Conservation (phyloP, 2,797 vertebrate genomes). For the Morelia viridis region DNA sequence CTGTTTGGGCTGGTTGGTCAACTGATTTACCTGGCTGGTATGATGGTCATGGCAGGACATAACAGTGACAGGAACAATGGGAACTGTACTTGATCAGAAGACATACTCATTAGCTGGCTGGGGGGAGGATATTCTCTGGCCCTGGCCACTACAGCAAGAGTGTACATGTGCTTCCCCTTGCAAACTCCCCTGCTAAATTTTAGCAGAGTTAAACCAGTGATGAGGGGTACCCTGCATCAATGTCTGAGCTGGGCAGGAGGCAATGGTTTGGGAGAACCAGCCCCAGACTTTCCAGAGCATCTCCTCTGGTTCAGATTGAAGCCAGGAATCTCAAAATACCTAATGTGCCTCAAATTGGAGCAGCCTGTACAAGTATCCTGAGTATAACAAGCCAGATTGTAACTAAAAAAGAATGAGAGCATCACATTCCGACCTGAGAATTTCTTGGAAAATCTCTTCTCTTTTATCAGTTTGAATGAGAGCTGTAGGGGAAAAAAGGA, state of each 20-base stretch:
- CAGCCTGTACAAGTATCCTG: background rate
- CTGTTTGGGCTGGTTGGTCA: background rate
- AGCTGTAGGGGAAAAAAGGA: background rate
- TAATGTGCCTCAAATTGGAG: background rate
- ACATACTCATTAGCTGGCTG: background rate
- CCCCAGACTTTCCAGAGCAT: background rate
- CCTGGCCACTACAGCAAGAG: background rate
- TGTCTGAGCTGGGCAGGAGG: background rate
- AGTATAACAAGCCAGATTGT: background rate
- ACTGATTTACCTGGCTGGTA: background rate
- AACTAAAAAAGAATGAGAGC: background rate
- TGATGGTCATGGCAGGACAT: background rate
- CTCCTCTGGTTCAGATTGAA: background rate
- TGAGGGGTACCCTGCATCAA: background rate
- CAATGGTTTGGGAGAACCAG: background rate
- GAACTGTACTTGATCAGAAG: background rate
- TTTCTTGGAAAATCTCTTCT: background rate
- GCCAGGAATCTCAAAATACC: background rate
- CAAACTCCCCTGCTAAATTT: background rate
- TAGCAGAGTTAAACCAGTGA: background rate
- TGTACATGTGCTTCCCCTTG: background rate
- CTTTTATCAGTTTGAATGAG: background rate
- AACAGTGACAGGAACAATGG: background rate
- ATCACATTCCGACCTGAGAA: background rate
- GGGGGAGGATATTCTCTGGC: background rate